Conservation (phyloP, 2,888 invertebrate genomes). For the Amphimallon solstitiale region DNA sequence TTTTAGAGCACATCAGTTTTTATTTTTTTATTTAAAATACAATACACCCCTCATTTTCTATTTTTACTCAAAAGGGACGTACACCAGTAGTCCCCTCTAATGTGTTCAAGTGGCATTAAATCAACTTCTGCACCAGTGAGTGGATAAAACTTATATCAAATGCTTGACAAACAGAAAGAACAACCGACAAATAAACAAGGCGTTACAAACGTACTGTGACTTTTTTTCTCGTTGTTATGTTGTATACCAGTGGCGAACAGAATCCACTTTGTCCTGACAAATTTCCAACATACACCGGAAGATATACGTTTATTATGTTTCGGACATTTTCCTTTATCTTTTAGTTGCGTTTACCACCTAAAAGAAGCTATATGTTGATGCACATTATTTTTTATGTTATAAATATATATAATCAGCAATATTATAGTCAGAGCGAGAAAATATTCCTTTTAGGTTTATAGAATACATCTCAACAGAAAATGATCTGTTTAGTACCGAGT, state of each 20-base stretch:
- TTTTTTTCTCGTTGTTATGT: slow-evolving; percentile 4
- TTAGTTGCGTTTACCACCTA: no score
- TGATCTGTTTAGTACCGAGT: no score
- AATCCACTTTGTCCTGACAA: not conserved
- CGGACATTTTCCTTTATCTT: no score
- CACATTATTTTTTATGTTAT: no score
- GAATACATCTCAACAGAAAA: no score
- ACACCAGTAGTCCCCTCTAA: not conserved
- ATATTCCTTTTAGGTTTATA: no score
- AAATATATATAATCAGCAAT: no score
- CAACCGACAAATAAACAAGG: slow-evolving; percentile 19
- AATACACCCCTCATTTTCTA: no score
- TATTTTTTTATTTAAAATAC: no score
- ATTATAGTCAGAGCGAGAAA: no score
- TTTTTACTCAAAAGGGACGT: not conserved
- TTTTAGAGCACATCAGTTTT: no score
- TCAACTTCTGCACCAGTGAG: slow-evolving; percentile 8
- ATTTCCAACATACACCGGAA: not conserved
- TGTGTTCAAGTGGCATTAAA: slow-evolving; percentile 23
- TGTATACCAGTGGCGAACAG: not conserved
- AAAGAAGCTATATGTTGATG: no score
- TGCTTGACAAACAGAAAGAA: slow-evolving; percentile 3
- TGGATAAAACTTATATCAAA: slow-evolving; percentile 5
- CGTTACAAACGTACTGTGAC: slow-evolving; percentile 13
- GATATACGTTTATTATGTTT: not conserved